phyloP scores from a whole-genome alignment of 2,888 invertebrate genomes.

The Amphipyra tragopoginis region DNA sequence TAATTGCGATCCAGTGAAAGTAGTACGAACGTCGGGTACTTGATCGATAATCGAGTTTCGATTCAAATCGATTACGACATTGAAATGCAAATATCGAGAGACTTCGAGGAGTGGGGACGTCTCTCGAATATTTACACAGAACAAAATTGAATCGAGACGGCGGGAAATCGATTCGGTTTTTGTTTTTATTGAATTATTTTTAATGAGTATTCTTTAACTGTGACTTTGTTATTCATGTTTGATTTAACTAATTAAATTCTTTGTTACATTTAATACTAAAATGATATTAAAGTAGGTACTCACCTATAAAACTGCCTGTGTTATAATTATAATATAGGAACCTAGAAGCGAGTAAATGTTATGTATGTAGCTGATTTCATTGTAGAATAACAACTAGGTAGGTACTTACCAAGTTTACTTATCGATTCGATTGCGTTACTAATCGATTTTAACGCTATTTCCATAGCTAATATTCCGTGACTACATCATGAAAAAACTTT shows the following conservation, averaged over 20 bases:
- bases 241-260: not conserved
- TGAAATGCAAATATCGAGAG: constrained; percentile 65
- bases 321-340: not conserved
- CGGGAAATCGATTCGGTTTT: constrained; percentile 24
- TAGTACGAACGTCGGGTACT: constrained; percentile 52
- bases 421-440: constrained; percentile 43
- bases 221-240: constrained; percentile 2
- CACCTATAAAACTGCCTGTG: not conserved
- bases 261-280: too few relatives aligned
- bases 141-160: constrained; percentile 37
- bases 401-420: constrained; percentile 24
- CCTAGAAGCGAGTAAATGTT: not conserved
- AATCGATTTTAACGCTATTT: constrained; percentile 49
- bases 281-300: not conserved
- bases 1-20: constrained; percentile 53
- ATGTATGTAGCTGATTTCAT: constrained; percentile 15
- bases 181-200: constrained; percentile 25
- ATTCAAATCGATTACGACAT: constrained; percentile 62
- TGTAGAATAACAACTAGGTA: constrained; percentile 20
- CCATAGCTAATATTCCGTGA: constrained; percentile 48
- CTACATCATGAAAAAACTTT: constrained; percentile 37
- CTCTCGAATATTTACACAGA: constrained; percentile 60
- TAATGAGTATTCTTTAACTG: not conserved
- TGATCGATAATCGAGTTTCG: constrained; percentile 58
- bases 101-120: constrained; percentile 39